Evolutionary conservation across 2,113 vertebrate species (phyloP), one percentile per base, ranked within the genome.

Genomic region (Acrocephalus arundinaceus): DNA sequence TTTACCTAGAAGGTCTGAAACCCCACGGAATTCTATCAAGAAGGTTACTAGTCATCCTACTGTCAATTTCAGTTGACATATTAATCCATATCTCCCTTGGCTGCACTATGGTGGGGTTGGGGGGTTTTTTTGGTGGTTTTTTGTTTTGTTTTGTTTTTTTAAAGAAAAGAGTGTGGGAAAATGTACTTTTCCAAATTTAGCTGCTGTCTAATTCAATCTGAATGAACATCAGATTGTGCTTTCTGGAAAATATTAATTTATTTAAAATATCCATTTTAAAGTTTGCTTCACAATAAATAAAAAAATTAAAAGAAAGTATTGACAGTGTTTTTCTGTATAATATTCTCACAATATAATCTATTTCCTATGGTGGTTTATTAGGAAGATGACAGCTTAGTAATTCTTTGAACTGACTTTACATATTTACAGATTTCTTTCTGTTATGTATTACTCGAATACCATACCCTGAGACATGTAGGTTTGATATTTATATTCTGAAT

Each of bases 41-140:
- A 61, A 89, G 68, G 82, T 61, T 89, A 85, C 74, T 82, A 97
- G 96, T 96, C 93, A 95, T 96, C 54, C 87, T 85, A 70, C 82
- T 97, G 96, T 97, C 96, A 96, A 93, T 97, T 98, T 96, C 89
- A 97, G 84, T 87, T 98, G 96, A 97, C 96, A 95, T 97, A 97
- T 96, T 98, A 97, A 98, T 97, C 97, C 93, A 93, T 97, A 85
- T 97, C 63, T 97, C 95, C 85, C 91, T 94, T 94, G 80, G 57
- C 81, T 97, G 23, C 71, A 51, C 85, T 95, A 54, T 89, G 43
- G 72, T 39, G 37, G 37, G 37, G 37, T 39, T 39, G 37, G 37
- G 9, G 9, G 37, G 8, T 39, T 39, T 39, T 39, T 39, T 39
- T 9, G 37, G 37, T 9, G 37, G 37, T 63, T 45, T 52, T 76